Evolutionary conservation across 2,888 invertebrate species (phyloP), one percentile per base, ranked within the genome.

Genomic region (Chaetogeoica ovagalla): DNA sequence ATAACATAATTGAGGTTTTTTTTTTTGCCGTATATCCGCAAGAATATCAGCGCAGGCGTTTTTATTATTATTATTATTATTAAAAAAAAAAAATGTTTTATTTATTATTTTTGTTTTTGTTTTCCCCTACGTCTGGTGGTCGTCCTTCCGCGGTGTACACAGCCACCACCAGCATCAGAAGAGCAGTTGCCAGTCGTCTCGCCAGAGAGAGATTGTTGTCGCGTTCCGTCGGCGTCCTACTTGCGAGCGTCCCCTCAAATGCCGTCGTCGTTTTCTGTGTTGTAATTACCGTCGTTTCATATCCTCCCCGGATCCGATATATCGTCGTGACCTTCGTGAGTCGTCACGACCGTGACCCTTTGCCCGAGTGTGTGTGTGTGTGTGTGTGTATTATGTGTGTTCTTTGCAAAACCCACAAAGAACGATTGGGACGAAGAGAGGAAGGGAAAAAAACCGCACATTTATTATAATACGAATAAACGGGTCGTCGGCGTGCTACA

Each of bases 321-420:
- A 65, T 65, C 55, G 73, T 48, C 48, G 72, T 43, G 59, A 72
- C 72, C 72, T 60, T 15, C 57, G 30, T 76, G 11, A 17, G 60
- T 70, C 69, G 77, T 77, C 77, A 77, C 77, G 77, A 77, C 68
- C 55, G 68, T 76, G 76, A 76, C 77, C 77, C 69, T 77, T 77
- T 52, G 76, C 68, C n/a, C 30, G 30, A 30, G 76, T 5, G 9
- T 8, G 65, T 19, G 74, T 57, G 39, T 37, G 30, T 66, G 65
- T 65, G 76, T 5, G 9, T 8, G 65, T 19, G 74, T 57, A 21
- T 37, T n/a, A n/a, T n/a, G 30, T 66, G 65, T 66, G 74, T 39
- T 66, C 66, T 73, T 63, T 75, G 65, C 39, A 55, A 74, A 74
- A 74, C 37, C 55, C 7, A 9, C 43, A 37, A 75, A 66, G 65